phyloP scores from a whole-genome alignment of 2,113 vertebrate genomes.

The Ceuthmochares aereus region DNA sequence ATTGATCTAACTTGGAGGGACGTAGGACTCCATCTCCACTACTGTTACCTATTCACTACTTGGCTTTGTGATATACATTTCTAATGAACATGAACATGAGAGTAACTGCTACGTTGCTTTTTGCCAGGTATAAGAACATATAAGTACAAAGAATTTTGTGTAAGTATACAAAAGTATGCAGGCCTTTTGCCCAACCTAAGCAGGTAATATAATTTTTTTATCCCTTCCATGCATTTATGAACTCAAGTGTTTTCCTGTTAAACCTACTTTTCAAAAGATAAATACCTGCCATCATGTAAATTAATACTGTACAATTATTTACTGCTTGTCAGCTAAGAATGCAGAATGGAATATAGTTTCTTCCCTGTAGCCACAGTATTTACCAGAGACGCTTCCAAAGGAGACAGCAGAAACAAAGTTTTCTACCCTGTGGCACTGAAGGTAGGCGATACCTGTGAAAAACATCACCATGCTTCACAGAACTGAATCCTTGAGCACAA shows the following conservation, averaged over 20 bases:
- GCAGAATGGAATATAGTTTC: background rate
- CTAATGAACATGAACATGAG: background rate
- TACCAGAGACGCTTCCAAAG: background rate
- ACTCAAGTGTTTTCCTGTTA: background rate
- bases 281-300: background rate
- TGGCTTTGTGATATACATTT: background rate
- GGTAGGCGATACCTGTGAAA: fast-evolving
- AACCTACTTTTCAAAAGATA: background rate
- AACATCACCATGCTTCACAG: background rate
- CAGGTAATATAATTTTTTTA: background rate
- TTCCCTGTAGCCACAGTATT: background rate
- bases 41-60: background rate
- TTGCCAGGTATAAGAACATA: background rate
- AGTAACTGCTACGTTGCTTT: background rate
- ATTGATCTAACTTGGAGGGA: background rate
- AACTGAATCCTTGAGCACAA: background rate
- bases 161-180: background rate
- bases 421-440: background rate
- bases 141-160: background rate
- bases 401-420: background rate
- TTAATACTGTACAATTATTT: background rate
- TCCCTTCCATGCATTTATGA: background rate
- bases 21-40: background rate
- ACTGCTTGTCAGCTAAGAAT: background rate
- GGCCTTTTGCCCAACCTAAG: background rate